Evolutionary conservation across 2,113 vertebrate genomes (phyloP).

Genomic region (Prunella himalayana): DNA sequence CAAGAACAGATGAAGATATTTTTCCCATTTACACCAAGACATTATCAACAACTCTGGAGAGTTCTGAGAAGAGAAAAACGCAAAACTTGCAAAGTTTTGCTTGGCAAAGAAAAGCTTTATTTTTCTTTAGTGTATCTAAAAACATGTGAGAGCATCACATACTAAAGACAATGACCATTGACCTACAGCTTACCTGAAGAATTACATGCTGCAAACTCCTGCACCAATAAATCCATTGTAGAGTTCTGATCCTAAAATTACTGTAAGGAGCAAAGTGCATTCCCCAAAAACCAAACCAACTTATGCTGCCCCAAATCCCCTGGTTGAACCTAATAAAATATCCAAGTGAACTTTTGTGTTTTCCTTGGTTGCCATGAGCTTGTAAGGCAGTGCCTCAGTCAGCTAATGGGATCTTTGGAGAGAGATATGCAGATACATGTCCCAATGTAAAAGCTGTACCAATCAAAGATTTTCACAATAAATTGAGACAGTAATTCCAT

Average conservation of each 20-base stretch:
- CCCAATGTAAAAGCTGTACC: not conserved
- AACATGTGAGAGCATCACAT: not conserved
- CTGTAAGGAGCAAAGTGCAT: not conserved
- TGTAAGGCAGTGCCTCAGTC: not conserved
- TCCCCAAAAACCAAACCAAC: not conserved
- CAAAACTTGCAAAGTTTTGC: no score
- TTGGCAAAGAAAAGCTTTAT: not conserved
- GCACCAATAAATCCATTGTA: not conserved
- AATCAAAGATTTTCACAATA: not conserved
- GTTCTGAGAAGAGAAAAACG: not conserved
- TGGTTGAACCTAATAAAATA: not conserved
- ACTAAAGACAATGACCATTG: accelerated
- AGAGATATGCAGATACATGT: accelerated
- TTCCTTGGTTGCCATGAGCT: not conserved
- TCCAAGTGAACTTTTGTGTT: not conserved
- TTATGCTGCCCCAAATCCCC: not conserved
- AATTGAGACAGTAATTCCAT: not conserved
- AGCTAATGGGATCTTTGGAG: not conserved
- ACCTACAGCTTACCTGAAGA: not conserved
- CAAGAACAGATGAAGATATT: not conserved
- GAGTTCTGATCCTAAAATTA: not conserved
- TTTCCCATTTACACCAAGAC: not conserved
- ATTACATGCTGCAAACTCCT: not conserved
- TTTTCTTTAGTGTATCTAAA: not conserved
- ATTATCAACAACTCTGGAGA: not conserved